These are phyloP conservation scores for Melitaea athalia DNA, from an alignment of 2,888 invertebrate genomes.

Conservation along the genomic window DNA sequence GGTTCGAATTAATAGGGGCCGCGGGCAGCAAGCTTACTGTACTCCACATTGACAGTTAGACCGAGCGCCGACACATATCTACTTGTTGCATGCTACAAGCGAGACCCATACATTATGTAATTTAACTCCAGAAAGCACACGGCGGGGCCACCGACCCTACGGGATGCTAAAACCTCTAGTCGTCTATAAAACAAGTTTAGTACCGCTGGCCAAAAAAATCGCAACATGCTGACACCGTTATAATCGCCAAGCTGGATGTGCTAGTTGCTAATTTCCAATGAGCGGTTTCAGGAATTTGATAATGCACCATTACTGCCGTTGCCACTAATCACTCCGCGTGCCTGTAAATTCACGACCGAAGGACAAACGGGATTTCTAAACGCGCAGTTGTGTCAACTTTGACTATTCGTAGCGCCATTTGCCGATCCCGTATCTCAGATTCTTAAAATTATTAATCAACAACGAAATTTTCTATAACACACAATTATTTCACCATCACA, in stretches of 20 bases:
- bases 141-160: slow-evolving; percentile 81
- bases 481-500: slow-evolving; percentile 72
- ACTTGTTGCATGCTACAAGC: slow-evolving; percentile 81
- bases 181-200: slow-evolving; percentile 82
- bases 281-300: slow-evolving; percentile 68
- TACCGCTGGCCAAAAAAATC: slow-evolving; percentile 83
- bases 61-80: slow-evolving; percentile 80
- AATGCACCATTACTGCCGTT: slow-evolving; percentile 76
- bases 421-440: slow-evolving; percentile 78
- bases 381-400: slow-evolving; percentile 83
- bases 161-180: slow-evolving; percentile 82
- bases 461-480: slow-evolving; percentile 69
- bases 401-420: slow-evolving; percentile 82
- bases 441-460: slow-evolving; percentile 73
- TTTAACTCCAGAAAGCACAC: slow-evolving; percentile 79
- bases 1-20: slow-evolving; percentile 82
- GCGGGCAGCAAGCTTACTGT: slow-evolving; percentile 81
- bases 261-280: slow-evolving; percentile 78
- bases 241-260: slow-evolving; percentile 82
- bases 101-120: slow-evolving; percentile 82
- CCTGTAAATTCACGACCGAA: slow-evolving; percentile 67
- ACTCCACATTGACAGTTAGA: slow-evolving; percentile 82
- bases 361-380: slow-evolving; percentile 75
- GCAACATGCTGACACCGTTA: slow-evolving; percentile 84
- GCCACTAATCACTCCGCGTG: slow-evolving; percentile 73